A percentile compares a stretch with the other conserved stretches of the same genome.
Evolutionary conservation across 2,888 invertebrate genomes (phyloP).

Genomic region (Cantharis nigra): DNA sequence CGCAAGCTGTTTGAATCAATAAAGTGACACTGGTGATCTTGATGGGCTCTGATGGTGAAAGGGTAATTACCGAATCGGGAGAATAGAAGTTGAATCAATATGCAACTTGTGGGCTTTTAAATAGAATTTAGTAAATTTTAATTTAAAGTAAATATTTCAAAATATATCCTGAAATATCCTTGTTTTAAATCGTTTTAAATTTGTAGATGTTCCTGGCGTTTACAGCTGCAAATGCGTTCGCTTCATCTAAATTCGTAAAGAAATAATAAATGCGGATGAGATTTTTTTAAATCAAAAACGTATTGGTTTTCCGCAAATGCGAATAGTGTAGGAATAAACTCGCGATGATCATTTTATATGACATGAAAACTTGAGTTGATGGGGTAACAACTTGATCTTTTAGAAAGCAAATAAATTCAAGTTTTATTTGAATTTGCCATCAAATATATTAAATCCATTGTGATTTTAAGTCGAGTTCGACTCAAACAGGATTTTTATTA

Average conservation of each 20-base stretch:
- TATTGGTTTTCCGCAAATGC: neutral
- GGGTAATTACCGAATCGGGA: no score
- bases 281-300: neutral
- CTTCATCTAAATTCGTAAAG: neutral
- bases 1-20: no score
- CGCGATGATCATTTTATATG: neutral
- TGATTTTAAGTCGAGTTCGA: neutral
- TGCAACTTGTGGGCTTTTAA: no score
- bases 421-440: neutral
- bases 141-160: no score
- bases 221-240: neutral
- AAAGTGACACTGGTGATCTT: no score
- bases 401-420: neutral
- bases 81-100: no score
- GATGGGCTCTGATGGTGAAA: no score
- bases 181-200: no score
- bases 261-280: neutral
- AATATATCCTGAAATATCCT: no score
- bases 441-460: neutral
- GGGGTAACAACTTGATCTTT: neutral
- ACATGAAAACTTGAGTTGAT: neutral
- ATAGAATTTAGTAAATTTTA: no score
- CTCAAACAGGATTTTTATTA: neutral
- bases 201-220: neutral
- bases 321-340: neutral